Percentiles rank a stretch among this genome's conserved stretches.
Evolutionary conservation across 1,140 invertebrate genomes (phyloP).

Genomic region (Trichogramma pretiosum): DNA sequence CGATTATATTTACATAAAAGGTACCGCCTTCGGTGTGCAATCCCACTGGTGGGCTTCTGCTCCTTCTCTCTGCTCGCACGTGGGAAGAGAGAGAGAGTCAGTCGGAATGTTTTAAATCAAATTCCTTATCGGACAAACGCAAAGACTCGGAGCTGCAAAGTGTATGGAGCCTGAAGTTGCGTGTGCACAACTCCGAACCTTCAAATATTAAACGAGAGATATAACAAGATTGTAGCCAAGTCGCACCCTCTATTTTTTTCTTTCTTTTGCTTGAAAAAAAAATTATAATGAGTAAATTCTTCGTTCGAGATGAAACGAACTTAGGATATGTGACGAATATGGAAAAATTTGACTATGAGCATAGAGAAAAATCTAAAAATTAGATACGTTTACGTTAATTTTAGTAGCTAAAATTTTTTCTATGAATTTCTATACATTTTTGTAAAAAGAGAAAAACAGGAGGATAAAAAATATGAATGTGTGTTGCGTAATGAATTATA

Average conservation of each 20-base stretch:
- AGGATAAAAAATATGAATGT: no score
- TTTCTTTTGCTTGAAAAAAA: neutral
- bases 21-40: constrained; percentile 23
- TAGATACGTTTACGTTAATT: no score
- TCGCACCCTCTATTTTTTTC: constrained; percentile 3
- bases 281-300: neutral
- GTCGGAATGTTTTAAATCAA: constrained; percentile 19
- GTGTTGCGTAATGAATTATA: no score
- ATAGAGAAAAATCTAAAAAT: no score
- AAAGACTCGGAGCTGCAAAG: constrained; percentile 14
- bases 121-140: constrained; percentile 32
- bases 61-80: constrained; percentile 21
- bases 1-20: constrained; percentile 41
- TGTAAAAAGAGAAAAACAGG: no score
- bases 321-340: constrained; percentile 16
- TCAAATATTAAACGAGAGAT: constrained; percentile 16
- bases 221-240: constrained; percentile 35
- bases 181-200: no score
- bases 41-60: constrained; percentile 21
- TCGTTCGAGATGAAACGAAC: neutral
- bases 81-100: neutral
- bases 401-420: no score
- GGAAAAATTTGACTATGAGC: neutral
- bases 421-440: no score
- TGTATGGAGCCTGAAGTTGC: no score